Base-by-base conservation (phyloP, 2,888 invertebrate species). In the Rhamnusium bicolor region DNA sequence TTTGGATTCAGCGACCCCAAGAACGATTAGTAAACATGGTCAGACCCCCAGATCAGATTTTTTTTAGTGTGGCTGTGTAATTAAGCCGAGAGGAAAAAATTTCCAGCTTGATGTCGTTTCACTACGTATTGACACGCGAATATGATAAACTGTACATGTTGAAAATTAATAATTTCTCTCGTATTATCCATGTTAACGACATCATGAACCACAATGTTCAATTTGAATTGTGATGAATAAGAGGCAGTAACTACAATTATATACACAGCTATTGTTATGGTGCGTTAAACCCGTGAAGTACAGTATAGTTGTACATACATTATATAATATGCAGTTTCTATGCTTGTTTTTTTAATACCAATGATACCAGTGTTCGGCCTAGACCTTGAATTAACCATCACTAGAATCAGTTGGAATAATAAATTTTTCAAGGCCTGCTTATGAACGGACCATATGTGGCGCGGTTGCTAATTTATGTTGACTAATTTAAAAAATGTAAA, bases 331-430 rank as follows among this genome's bases (percentile, higher is more conserved):
- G 53, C 19, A 53, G 21, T 24, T 18, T 58, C 10, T 18, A 58
- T 1, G 32, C 18, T 8, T 58, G 18, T 32, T 18, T 24, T 53
- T 27, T 56, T 14, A 56, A 16, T n/a, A n/a, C n/a, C n/a, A 40
- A 40, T 40, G 40, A 1, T 40, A 40, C 1, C 1, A 40, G 12
- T n/a, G 40, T 0, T 40, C 40, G 40, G n/a, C 58, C 58, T 58
- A 58, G 58, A 58, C 58, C 56, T 29, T 58, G 58, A 58, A 58
- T 58, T 58, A 58, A 58, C 58, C 58, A 16, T 58, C 32, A 7
- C 29, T 29, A 2, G 32, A 14, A 40, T 32, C 32, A 32, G 29
- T 53, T 32, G 27, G 53, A 21, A 53, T 65, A 53, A 65, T 19
- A 53, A 65, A 65, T 53, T 40, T 32, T 53, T 40, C 65, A 65